Conservation (phyloP, 2,888 invertebrate species). For the Drosophila limbata region DNA sequence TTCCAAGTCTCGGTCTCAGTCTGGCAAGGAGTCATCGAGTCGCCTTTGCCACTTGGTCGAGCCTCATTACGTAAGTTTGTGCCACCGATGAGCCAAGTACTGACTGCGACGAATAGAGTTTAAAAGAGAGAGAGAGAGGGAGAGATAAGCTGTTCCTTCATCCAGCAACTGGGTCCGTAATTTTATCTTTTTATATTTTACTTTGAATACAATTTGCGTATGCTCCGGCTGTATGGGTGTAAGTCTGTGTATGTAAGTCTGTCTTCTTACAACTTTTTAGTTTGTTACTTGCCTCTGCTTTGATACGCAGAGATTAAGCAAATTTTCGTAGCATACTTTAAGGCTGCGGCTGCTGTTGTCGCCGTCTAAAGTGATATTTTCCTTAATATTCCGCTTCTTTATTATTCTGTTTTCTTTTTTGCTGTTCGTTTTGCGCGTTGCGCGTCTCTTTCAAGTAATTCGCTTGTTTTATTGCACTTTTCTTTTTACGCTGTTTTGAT, state of each 20-base stretch:
- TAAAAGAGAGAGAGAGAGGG: not conserved
- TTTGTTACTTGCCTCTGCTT: conserved; percentile 54
- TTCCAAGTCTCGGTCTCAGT: conserved; percentile 17
- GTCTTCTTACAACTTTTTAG: conserved; percentile 76
- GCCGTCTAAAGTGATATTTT: conserved; percentile 62
- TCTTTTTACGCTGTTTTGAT: conserved; percentile 76
- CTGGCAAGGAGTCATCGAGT: conserved; percentile 42
- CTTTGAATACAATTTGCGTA: conserved; percentile 70
- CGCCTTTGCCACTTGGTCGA: conserved; percentile 43
- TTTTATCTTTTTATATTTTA: conserved; percentile 57
- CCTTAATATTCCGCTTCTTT: conserved; percentile 64
- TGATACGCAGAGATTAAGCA: conserved; percentile 67
- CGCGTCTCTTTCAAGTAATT: conserved; percentile 63
- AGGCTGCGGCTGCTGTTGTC: conserved; percentile 44
- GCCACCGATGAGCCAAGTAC: conserved; percentile 40
- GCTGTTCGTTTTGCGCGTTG: conserved; percentile 32
- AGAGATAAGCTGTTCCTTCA: conserved; percentile 13
- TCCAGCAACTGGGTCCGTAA: conserved; percentile 21
- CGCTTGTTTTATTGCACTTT: conserved; percentile 77
- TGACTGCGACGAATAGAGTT: not conserved
- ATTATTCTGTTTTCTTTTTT: conserved; percentile 73
- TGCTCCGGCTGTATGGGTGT: conserved; percentile 17
- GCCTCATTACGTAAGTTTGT: conserved; percentile 73
- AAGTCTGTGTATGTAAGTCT: conserved; percentile 34
- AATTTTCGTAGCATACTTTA: conserved; percentile 65